Evolutionary conservation across 2,113 vertebrate species (phyloP).

Genomic region (Indicator maculatus): DNA sequence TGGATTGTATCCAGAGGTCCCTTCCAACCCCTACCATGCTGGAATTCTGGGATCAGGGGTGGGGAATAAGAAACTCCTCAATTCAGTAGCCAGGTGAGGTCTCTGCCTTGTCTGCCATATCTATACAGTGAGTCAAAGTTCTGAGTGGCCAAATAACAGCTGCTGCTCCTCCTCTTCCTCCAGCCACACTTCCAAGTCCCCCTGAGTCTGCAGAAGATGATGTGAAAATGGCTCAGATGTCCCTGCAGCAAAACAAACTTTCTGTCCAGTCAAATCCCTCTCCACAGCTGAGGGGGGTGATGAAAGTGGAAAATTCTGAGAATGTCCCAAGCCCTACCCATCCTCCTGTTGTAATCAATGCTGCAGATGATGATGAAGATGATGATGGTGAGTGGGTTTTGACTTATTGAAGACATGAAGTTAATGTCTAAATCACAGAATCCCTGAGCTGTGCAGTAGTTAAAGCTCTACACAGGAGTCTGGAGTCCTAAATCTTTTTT

Average conservation of each 20-base stretch:
- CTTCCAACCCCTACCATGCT: too few species aligned
- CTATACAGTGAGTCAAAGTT: not conserved
- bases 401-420: not conserved
- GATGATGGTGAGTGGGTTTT: constrained; percentile 84
- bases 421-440: fast-evolving
- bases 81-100: not conserved
- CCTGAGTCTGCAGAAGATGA: constrained; percentile 77
- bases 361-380: constrained; percentile 93
- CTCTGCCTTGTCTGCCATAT: not conserved
- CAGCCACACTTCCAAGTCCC: constrained; percentile 67
- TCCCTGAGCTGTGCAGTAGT: fast-evolving
- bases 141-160: not conserved
- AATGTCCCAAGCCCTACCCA: constrained; percentile 95
- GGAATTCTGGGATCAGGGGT: too few species aligned
- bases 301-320: constrained; percentile 90
- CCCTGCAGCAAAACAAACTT: constrained; percentile 75
- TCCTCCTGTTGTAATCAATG: constrained; percentile 95
- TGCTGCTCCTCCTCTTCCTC: not conserved
- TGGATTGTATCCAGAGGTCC: too few species aligned
- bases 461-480: not conserved
- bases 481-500: not conserved
- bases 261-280: constrained; percentile 78
- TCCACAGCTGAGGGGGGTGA: constrained; percentile 88
- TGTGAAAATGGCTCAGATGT: constrained; percentile 73
- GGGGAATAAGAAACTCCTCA: not conserved